A percentile compares a stretch with the other conserved stretches of the same genome.
These are phyloP conservation scores for Agrypnia vestita DNA, from an alignment of 1,140 invertebrate genomes.

Conservation along the genomic window DNA sequence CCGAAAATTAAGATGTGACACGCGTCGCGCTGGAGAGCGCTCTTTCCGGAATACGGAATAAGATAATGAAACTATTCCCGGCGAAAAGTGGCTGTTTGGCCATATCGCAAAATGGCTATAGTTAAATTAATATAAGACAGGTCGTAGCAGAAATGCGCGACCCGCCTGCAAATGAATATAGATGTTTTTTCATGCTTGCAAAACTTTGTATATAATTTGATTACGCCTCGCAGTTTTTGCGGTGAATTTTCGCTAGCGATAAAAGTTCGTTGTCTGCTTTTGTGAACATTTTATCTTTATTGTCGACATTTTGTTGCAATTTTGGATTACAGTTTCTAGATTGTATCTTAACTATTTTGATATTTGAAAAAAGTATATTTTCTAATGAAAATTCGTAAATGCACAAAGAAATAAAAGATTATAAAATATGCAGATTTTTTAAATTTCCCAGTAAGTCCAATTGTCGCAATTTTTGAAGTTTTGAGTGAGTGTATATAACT, in stretches of 20 bases:
- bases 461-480: no score
- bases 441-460: no score
- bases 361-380: no score
- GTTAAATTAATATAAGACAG: slow-evolving; percentile 30
- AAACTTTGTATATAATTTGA: no score
- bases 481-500: no score
- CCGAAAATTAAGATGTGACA: slow-evolving; percentile 40
- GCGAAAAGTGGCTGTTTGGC: slow-evolving; percentile 16
- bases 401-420: no score
- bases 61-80: slow-evolving; percentile 31
- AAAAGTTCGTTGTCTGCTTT: background rate
- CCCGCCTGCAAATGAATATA: background rate
- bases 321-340: background rate
- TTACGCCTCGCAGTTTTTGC: no score
- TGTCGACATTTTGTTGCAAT: background rate
- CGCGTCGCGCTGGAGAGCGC: slow-evolving; percentile 11
- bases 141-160: background rate
- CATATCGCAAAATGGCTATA: slow-evolving; percentile 2
- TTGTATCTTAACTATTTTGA: no score
- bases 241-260: no score
- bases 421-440: no score
- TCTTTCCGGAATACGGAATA: slow-evolving; percentile 13
- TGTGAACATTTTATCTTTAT: background rate
- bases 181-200: no score
- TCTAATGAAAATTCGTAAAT: no score